Base-by-base conservation (phyloP, 2,797 vertebrate genomes). In the Paramormyrops hopkinsi region DNA sequence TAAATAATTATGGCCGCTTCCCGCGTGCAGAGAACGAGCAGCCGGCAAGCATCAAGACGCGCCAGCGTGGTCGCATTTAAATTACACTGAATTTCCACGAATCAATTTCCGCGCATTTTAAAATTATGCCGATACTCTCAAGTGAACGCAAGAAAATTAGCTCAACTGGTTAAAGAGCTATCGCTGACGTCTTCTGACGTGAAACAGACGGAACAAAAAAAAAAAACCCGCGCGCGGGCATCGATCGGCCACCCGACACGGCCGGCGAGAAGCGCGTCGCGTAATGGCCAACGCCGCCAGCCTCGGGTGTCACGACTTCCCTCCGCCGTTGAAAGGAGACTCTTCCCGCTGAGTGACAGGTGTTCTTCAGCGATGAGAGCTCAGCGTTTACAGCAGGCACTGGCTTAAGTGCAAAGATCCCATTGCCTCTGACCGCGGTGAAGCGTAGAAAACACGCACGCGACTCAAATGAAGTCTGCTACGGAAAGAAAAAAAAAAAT, bases 1-100 rank as follows among this genome's bases (percentile, higher is more conserved):
- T 89, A 46, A 84, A 62, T 89, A 84, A 89, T 84, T 89, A 46
- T 11, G 22, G 79, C 25, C 54, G 37, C 22, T 84, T 89, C 37
- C 37, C n/a, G 9, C 17, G 79, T 54, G 19, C 51, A 89, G 53
- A 59, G 56, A 54, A 62, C 37, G 19, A 69, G 44, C 79, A 62
- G 7, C 54, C 37, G 14, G 44, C n/a, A 12, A 88, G 44, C 37
- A 69, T 69, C 37, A 48, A 48, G 48, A 65, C 46, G n/a, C 56
- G 56, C 29, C 41, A 69, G 44, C 6, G 12, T 3, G 76, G 76
- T 11, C 76, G 41, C 37, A 82, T 82, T 88, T 88, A 41, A 88
- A 46, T 56, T 69, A 14, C 33, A 25, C 44, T 65, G 51, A 11
- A 22, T 88, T 69, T 88, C 25, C 22, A 11, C 14, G 17, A 56